Evolutionary conservation across 2,888 invertebrate species (phyloP), one percentile per base, ranked within the genome.

Genomic region (Parnassius apollo): DNA sequence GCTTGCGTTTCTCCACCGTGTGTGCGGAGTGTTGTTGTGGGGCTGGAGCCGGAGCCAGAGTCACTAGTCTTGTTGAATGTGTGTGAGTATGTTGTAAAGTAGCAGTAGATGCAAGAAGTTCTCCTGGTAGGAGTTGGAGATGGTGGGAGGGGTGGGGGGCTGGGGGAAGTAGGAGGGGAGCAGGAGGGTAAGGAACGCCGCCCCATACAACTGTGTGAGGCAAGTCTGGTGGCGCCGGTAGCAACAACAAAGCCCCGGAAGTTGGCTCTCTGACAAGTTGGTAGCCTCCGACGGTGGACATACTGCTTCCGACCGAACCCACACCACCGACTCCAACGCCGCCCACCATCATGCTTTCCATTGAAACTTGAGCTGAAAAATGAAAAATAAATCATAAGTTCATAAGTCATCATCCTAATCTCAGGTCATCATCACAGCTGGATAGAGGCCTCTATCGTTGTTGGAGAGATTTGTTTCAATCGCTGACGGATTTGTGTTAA

Each of bases 181-280:
- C 79, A 0, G 91, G 84, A 1, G 89, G 80, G 69, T 91, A 91
- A 66, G 91, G 82, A 79, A 95, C 93, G 73, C 95, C 94, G 49
- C 95, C 95, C 95, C 95, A 96, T 22, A 96, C 94, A 53, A 96
- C 94, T 0, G 95, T 93, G 80, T 95, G 95, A 68, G 95, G 95
- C 68, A 95, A 88, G 75, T 95, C 95, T 2, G 85, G 94, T 54
- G 96, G 93, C 48, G 96, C 93, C 54, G 96, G 96, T 72, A 97
- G 93, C 68, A 97, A 94, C 69, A 97, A 93, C 66, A 97, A 92
- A 72, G 96, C 96, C 54, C 97, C 97, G 3, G 96, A 96, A 25
- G 95, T 93, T 44, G 97, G 96, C 82, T 98, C 98, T 68, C 97
- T 94, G 58, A 96, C 95, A 77, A 98, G 93, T 87, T 97, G 97